Evolutionary conservation across 2,797 vertebrate species (phyloP).

Genomic region (Gambusia yucatana): DNA sequence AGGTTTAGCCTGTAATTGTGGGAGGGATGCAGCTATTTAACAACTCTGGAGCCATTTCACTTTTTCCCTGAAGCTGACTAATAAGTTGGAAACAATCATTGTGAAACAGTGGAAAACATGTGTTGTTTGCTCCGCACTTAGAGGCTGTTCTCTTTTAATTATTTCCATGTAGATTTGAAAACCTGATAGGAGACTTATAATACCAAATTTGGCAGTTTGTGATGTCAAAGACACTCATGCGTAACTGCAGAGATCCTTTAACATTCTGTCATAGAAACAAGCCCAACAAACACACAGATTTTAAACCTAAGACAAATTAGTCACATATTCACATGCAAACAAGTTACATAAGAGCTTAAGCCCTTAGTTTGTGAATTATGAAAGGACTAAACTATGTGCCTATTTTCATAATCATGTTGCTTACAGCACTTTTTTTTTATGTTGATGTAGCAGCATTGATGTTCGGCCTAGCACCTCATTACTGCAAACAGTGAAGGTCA

Average conservation of each 20-base stretch:
- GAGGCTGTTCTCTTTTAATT: constrained; percentile 25
- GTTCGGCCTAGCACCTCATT: constrained; percentile 7
- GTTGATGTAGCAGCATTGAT: background rate
- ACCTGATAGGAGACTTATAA: constrained; percentile 46
- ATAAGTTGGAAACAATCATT: background rate
- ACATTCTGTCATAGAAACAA: constrained; percentile 58
- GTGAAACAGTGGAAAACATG: background rate
- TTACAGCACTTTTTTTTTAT: background rate
- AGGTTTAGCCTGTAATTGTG: constrained; percentile 16
- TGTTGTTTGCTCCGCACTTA: constrained; percentile 8
- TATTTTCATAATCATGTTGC: constrained; percentile 11
- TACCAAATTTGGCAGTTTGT: constrained; percentile 16
- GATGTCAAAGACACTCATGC: constrained; percentile 48
- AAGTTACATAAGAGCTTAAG: constrained; percentile 38
- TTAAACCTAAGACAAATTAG: constrained; percentile 38
- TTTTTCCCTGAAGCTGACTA: constrained; percentile 25
- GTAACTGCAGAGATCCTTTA: constrained; percentile 33
- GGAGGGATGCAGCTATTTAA: constrained; percentile 27
- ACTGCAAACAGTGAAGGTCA: constrained; percentile 16
- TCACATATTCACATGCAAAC: constrained; percentile 44
- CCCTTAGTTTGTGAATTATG: constrained; percentile 34
- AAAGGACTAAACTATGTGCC: constrained; percentile 1
- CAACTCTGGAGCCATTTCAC: constrained; percentile 18
- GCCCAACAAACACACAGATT: constrained; percentile 67
- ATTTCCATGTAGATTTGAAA: constrained; percentile 35